Evolutionary conservation across 2,113 vertebrate species (phyloP), one percentile per base, ranked within the genome.

Genomic region (Mormyrus lacerda): DNA sequence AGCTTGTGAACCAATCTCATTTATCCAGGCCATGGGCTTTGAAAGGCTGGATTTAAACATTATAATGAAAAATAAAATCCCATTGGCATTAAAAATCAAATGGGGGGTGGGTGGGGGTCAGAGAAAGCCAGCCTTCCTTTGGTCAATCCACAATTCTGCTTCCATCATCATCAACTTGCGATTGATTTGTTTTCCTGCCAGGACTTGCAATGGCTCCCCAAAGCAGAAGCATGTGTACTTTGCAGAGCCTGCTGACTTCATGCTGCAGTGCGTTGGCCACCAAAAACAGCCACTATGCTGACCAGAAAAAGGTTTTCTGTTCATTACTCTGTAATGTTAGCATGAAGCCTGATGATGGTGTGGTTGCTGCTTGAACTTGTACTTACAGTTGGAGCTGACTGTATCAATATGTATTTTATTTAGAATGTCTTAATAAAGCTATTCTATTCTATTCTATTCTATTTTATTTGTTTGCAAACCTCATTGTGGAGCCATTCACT

Each of bases 1-100:
- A 93, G 92, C 92, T 94, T 92, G 91, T 93, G 95, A 95, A 95
- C 95, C 94, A 93, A 96, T 96, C 95, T 94, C 93, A 93, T 95
- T 95, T 93, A 92, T 94, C 93, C 91, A 92, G 53, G 93, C 93
- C 91, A 82, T 84, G 91, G 93, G 94, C 92, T 91, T 91, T 93
- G 91, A 89, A 94, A 94, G 93, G 87, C 89, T 92, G 91, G 89
- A 92, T 93, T 93, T 91, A 90, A 91, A 82, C 91, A 92, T 93
- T 91, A 58, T 83, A 91, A 93, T 91, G 94, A 94, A 93, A 93
- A 94, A 94, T 93, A 88, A 94, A 95, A 94, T 94, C 92, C 91
- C 92, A 90, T 94, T 95, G 93, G 94, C 94, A 95, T 95, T 95
- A 93, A 93, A 93, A 94, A 92, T 92, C 92, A 90, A 91, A 93